Evolutionary conservation across 1,140 invertebrate genomes (phyloP).

Genomic region (Hycleus cichorii): DNA sequence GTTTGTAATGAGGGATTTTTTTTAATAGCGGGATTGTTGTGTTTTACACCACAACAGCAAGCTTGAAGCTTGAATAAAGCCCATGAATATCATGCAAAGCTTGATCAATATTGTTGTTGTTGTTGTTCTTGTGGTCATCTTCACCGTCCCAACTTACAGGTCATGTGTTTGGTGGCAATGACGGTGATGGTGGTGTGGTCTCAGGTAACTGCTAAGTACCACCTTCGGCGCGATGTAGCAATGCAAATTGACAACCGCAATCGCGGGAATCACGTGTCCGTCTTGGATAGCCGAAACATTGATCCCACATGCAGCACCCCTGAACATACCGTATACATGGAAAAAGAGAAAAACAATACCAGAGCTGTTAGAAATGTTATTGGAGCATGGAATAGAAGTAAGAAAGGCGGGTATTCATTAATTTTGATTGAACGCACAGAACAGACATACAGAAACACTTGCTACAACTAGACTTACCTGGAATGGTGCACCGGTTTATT

Average conservation of each 20-base stretch:
- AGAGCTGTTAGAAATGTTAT: background rate
- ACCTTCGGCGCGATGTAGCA: constrained; percentile 68
- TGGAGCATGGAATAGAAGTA: too few relatives aligned
- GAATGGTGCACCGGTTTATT: too few relatives aligned
- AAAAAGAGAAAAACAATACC: background rate
- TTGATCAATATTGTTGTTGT: too few relatives aligned
- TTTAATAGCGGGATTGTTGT: too few relatives aligned
- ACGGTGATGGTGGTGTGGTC: constrained; percentile 3
- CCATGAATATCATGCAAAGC: too few relatives aligned
- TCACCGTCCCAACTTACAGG: constrained; percentile 21
- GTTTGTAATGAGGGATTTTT: too few relatives aligned
- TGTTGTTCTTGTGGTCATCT: background rate
- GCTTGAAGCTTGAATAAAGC: too few relatives aligned
- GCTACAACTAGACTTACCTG: background rate
- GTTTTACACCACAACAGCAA: too few relatives aligned
- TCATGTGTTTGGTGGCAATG: too few relatives aligned
- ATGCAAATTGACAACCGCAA: constrained; percentile 79
- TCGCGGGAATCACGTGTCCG: constrained; percentile 65
- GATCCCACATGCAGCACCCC: constrained; percentile 74
- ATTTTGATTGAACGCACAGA: background rate
- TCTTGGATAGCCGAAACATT: constrained; percentile 74
- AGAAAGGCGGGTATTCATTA: background rate
- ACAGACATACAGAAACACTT: background rate
- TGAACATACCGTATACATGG: constrained; percentile 28
- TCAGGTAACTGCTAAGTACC: constrained; percentile 38